Evolutionary conservation across 2,113 vertebrate genomes (phyloP), one percentile per base, ranked within the genome.

Genomic region (Callorhinus ursinus): DNA sequence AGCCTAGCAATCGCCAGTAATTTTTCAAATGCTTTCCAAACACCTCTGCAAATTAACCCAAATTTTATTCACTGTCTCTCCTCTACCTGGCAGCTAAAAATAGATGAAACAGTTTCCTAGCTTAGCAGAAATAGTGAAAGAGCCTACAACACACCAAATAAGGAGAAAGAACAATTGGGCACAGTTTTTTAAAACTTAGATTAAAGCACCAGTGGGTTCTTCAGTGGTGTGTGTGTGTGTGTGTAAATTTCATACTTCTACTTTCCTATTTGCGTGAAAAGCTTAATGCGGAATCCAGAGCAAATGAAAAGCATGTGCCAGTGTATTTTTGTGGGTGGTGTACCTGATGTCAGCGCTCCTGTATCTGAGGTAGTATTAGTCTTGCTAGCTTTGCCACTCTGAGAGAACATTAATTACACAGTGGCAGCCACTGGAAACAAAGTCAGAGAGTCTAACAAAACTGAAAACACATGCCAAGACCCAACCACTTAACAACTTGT

Each of bases 11-110:
- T 90, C 46, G 51, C 26, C 71, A 90, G 63, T 79, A 84, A n/a
- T 95, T 96, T 97, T 96, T 97, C 94, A 95, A 46, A 61, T 61
- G 39, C 71, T 88, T 77, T 88, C 84, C 53, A 84, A 77, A 90
- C 74, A 90, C 59, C 46, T 96, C 69, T 90, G 53, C 28, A 93
- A 84, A 97, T 96, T 88, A 97, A 86, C 65, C 77, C 80, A 57
- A 31, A 88, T 92, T 95, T 83, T 84, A 79, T 79, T 97, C 39
- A 21, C 65, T 24, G 46, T 36, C 26, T 42, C 0, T n/a, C 18
- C 55, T 79, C 81, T 61, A 74, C 53, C 53, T 84, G 57, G 26
- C 28, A 88, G 80, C 69, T 77, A 31, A 95, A 90, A 92, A 82
- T 16, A 88, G 87, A 95, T 72, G 28, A 92, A 92, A 46, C 0